These are phyloP conservation scores for silkworm (Bombyx mori) DNA, from an alignment of 1,140 invertebrate species.

Conservation along the genomic window DNA sequence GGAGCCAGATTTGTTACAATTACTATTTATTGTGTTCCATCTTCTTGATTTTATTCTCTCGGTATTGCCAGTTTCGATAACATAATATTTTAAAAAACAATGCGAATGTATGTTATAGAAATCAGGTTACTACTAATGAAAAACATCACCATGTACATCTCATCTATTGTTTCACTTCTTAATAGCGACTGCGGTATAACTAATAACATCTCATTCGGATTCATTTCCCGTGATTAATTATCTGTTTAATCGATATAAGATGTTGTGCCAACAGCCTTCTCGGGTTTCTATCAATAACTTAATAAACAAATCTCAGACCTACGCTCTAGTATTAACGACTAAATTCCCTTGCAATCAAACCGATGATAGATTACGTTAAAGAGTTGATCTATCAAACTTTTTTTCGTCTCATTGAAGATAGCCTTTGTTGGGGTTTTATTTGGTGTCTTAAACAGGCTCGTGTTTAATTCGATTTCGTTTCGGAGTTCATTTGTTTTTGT, in stretches of 20 bases:
- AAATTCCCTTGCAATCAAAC: conserved; percentile 12
- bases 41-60: no score
- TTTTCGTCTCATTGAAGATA: conserved; percentile 62
- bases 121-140: background rate
- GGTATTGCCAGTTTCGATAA: background rate
- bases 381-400: conserved; percentile 67
- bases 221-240: conserved; percentile 71
- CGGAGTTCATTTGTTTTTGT: conserved; percentile 55
- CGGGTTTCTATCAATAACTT: conserved; percentile 24
- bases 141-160: conserved; percentile 35
- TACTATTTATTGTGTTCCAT: no score
- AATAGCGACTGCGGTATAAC: conserved; percentile 68
- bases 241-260: conserved; percentile 71
- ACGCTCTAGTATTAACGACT: conserved; percentile 13
- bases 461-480: conserved; percentile 63
- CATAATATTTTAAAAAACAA: background rate
- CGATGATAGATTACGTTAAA: conserved; percentile 62
- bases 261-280: conserved; percentile 68
- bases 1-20: no score
- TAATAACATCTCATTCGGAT: conserved; percentile 71
- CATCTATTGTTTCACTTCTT: conserved; percentile 67
- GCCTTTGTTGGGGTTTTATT: conserved; percentile 67
- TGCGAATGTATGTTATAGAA: conserved; percentile 8
- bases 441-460: conserved; percentile 62
- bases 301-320: conserved; percentile 20